phyloP scores from a whole-genome alignment of 2,888 invertebrate species.

The Taenaris catops region DNA sequence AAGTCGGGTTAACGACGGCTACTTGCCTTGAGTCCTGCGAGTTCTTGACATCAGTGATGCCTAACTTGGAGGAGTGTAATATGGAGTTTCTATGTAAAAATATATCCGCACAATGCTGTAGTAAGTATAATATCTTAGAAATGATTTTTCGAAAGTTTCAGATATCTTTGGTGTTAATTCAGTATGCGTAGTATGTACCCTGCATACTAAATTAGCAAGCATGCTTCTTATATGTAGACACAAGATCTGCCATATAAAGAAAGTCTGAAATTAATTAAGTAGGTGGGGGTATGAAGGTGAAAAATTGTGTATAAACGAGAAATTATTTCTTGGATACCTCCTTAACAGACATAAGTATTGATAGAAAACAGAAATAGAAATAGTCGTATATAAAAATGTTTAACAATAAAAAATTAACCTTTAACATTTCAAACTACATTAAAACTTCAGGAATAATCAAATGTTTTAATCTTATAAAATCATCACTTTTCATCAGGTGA shows the following conservation, averaged over 20 bases:
- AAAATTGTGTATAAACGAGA: too few species aligned
- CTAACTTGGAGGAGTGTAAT: conserved; percentile 41
- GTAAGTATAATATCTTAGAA: conserved; percentile 28
- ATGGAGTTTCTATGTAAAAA: conserved; percentile 43
- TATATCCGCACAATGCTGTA: conserved; percentile 39
- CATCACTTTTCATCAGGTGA: not conserved
- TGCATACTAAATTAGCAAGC: not conserved
- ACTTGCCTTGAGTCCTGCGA: conserved; percentile 51
- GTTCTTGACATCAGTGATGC: conserved; percentile 33
- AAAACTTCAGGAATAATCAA: too few species aligned
- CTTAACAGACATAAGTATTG: too few species aligned
- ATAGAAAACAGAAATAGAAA: too few species aligned
- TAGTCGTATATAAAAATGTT: too few species aligned
- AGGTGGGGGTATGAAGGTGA: too few species aligned
- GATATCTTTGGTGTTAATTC: not conserved
- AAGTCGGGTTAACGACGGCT: conserved; percentile 42
- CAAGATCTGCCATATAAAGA: not conserved
- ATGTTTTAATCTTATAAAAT: not conserved
- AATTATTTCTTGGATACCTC: too few species aligned
- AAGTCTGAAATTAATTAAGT: not conserved
- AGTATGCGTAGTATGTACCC: not conserved
- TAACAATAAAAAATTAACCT: too few species aligned
- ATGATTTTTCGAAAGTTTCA: not conserved
- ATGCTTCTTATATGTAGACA: not conserved
- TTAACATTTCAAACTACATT: too few species aligned